phyloP scores from a whole-genome alignment of 2,888 invertebrate species.

The Leptinotarsa peninsularis region DNA sequence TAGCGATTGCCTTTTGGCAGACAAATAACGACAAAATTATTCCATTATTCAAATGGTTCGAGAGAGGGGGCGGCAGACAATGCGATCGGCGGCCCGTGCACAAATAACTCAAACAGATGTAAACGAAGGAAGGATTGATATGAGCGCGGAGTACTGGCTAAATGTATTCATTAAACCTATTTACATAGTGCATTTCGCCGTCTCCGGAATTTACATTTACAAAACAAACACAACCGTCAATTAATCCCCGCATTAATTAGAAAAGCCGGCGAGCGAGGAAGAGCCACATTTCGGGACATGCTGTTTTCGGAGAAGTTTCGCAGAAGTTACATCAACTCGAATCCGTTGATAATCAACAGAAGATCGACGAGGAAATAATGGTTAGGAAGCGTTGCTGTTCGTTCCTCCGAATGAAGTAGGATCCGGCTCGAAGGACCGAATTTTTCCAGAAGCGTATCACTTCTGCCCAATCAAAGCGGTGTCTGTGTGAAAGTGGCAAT shows the following conservation, averaged over 20 bases:
- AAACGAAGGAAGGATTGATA: slow-evolving; percentile 64
- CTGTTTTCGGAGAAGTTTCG: slow-evolving; percentile 9
- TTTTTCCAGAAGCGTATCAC: background rate
- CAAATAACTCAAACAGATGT: slow-evolving; percentile 63
- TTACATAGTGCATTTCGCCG: slow-evolving; percentile 62
- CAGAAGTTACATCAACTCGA: background rate
- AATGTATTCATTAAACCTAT: slow-evolving; percentile 64
- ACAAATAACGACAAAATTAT: slow-evolving; percentile 62
- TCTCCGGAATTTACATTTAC: slow-evolving; percentile 62
- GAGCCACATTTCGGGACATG: slow-evolving; percentile 34
- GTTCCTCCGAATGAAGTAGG: background rate
- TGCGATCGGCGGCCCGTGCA: slow-evolving; percentile 43
- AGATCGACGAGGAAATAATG: background rate
- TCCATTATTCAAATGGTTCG: slow-evolving; percentile 62
- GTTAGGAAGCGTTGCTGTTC: background rate
- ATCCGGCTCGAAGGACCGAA: background rate
- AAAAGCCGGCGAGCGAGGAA: slow-evolving; percentile 39
- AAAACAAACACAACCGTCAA: slow-evolving; percentile 64
- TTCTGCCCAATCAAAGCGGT: too few relatives aligned
- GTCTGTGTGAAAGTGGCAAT: too few relatives aligned
- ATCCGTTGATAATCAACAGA: background rate
- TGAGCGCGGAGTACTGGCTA: slow-evolving; percentile 48
- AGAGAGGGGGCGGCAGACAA: slow-evolving; percentile 34
- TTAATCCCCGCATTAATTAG: slow-evolving; percentile 57
- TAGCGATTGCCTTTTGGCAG: slow-evolving; percentile 58